Base-by-base conservation (phyloP, 2,113 vertebrate species). In the Copsychus sechellarum region DNA sequence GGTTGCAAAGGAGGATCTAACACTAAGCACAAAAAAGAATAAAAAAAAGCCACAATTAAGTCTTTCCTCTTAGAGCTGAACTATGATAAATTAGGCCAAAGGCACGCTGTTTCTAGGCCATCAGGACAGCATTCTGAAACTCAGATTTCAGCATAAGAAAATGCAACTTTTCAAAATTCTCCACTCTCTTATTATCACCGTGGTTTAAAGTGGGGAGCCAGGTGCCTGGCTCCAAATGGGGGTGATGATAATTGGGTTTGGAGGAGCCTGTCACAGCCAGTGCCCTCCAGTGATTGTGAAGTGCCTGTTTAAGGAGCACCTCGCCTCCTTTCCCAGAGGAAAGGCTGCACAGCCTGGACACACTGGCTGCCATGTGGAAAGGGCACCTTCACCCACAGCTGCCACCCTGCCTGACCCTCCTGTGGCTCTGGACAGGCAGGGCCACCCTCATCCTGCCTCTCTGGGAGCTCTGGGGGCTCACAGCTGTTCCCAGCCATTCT, bases 361-460 rank as follows among this genome's bases (percentile, higher is more conserved):
- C 61, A 5, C 17, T 1, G 33, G 34, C 62, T 66, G 72, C 83
- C 83, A 3, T 1, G 53, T 17, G 91, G 77, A 67, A 71, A 84
- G 80, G 93, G 81, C 93, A 84, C 47, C 77, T 88, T 12, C 5
- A 8, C 53, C 8, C 62, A 20, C 34, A 62, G 78, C 81, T 56
- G 4, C 54, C 88, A 20, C 24, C 65, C 62, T 14, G 21, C 0
- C 43, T 6, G 4, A 1, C 43, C 73, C 36, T 53, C 65, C 74
- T 4, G 2, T 1, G 22, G 36, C 33, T 3, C n/a, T 31, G 18
- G 56, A 45, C 25, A 6, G 65, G 66, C 82, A 83, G 57, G 7
- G 18, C 57, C n/a, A 4, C 3, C 1, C 1, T 21, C 0, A 5
- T 1, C 47, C 76, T 12, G 81, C 29, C 5, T 7, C 60, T 5